Evolutionary conservation across 23 tunicate species (phyloP).

Genomic region (Trididemnum miniatum): DNA sequence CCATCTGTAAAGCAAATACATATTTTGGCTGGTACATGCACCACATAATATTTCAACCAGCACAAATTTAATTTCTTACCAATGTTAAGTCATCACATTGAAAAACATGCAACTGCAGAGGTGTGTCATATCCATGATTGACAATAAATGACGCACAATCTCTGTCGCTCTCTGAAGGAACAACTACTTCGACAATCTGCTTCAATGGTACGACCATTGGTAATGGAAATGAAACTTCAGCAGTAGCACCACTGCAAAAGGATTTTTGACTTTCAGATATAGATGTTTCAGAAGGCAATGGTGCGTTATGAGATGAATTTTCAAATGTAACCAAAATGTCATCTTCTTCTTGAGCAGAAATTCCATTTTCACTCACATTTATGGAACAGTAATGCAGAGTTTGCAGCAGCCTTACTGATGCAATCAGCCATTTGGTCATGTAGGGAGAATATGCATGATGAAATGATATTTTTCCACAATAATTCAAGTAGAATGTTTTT

Average conservation of each 20-base stretch:
- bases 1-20: too few species aligned
- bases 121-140: neutral
- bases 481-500: constrained; percentile 12
- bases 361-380: constrained; percentile 5
- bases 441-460: constrained; percentile 37
- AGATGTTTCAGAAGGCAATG: neutral
- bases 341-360: constrained; percentile 28
- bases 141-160: neutral
- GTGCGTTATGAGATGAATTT: neutral
- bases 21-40: too few species aligned
- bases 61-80: neutral
- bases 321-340: constrained; percentile 11
- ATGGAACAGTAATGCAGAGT: constrained; percentile 4
- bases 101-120: constrained; percentile 10
- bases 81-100: neutral
- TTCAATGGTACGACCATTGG: constrained; percentile 5
- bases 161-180: constrained; percentile 28
- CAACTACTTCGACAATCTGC: constrained; percentile 35
- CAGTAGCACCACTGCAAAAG: neutral
- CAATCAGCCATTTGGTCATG: constrained; percentile 58
- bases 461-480: constrained; percentile 23
- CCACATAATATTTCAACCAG: neutral
- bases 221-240: neutral
- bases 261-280: constrained; percentile 3
- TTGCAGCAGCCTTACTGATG: constrained; percentile 25